Evolutionary conservation across 2,888 invertebrate genomes (phyloP), one percentile per base, ranked within the genome.

Genomic region (Sphaerophoria rueppellii): DNA sequence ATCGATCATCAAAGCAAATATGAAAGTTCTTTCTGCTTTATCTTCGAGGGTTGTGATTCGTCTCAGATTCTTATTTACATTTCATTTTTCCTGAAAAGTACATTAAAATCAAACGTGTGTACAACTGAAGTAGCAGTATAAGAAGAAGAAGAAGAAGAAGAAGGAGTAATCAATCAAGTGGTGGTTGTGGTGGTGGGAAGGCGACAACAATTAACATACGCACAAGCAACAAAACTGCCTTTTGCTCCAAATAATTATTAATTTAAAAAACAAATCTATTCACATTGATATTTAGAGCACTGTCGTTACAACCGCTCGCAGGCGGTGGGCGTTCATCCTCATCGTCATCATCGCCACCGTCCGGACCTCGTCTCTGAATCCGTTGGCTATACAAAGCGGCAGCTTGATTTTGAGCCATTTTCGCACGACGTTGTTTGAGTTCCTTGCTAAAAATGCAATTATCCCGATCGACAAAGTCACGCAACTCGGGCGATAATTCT

Each of bases 241-340:
- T 77, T 77, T 60, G 54, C 78, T 75, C 86, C 78, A 86, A 24
- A 24, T 24, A 24, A 24, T 24, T 24, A 24, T 24, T 24, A 24
- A 82, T 87, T 90, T 88, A 91, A 87, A 88, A 91, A 54, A 91
- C 91, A 87, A 91, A 91, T 69, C 91, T 90, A 88, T 91, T 91
- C 34, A 89, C 87, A 87, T 90, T 91, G 87, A 89, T 89, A 82
- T 89, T 89, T 75, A 91, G 87, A 35, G 89, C 89, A 60, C 91
- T 91, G 78, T 91, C 90, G 50, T 91, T 91, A 79, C 91, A 92
- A 46, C 91, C 89, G 73, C 90, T 91, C 0, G 89, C 65, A 1
- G 91, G 90, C 37, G 91, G 91, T 55, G 91, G 91, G 70, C 89
- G 89, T 40, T 90, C 90, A 69, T 91, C 91, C 12, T 91, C 90